Percentiles rank a stretch among this genome's conserved stretches.
Evolutionary conservation across 1,140 invertebrate species (phyloP).

Genomic region (Zaprionus nigranus): DNA sequence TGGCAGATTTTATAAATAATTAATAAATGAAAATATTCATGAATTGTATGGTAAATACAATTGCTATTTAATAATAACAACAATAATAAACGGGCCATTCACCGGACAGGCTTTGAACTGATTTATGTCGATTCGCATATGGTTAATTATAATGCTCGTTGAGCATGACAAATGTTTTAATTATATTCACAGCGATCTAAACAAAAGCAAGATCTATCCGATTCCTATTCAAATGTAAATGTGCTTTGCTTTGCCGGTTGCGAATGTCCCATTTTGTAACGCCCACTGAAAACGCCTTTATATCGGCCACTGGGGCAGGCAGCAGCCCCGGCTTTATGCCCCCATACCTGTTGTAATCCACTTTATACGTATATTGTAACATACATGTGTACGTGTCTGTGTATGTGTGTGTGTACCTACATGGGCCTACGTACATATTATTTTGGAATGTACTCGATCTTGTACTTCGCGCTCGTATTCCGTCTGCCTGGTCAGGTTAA

Average conservation of each 20-base stretch:
- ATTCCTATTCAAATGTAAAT: conserved; percentile 33
- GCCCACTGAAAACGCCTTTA: conserved; percentile 59
- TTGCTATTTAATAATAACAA: neutral
- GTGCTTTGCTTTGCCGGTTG: conserved; percentile 15
- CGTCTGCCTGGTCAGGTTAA: conserved; percentile 51
- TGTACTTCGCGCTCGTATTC: conserved; percentile 27
- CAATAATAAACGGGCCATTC: conserved; percentile 21
- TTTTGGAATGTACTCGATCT: conserved; percentile 41
- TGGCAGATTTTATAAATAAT: neutral
- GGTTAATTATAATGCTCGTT: conserved; percentile 55
- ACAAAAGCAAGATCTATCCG: conserved; percentile 21
- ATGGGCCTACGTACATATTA: conserved; percentile 34
- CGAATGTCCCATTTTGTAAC: conserved; percentile 48
- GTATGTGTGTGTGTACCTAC: conserved; percentile 16
- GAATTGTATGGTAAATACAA: neutral
- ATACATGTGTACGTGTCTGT: neutral
- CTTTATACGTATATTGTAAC: conserved; percentile 27
- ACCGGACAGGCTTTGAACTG: conserved; percentile 12
- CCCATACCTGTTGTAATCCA: conserved; percentile 38
- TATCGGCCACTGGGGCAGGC: conserved; percentile 63
- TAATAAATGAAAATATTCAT: conserved; percentile 5
- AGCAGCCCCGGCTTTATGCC: conserved; percentile 8
- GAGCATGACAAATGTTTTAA: conserved; percentile 72
- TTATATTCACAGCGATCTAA: conserved; percentile 55
- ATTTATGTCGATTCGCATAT: conserved; percentile 26